Evolutionary conservation across 1,140 invertebrate species (phyloP), one percentile per base, ranked within the genome.

Genomic region (Piezodorus guildinii): DNA sequence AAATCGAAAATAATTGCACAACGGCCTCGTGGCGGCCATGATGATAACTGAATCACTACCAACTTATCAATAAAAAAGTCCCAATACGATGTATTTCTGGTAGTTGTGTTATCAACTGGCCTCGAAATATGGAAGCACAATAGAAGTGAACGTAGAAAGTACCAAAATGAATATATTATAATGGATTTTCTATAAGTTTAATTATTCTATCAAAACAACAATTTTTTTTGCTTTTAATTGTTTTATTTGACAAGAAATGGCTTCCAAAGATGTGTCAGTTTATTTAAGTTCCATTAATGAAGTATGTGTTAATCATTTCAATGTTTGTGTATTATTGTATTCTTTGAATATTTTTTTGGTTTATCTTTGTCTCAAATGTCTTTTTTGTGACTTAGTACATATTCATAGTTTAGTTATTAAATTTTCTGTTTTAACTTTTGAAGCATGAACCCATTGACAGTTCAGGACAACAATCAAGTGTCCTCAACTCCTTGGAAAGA

Each of bases 21-120:
- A 51, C 68, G 65, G 69, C 67, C 74, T 72, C 45, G 69, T 68
- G 63, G 69, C 70, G 65, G 73, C 73, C 74, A 74, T 74, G 62
- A 45, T 49, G 25, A 62, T 23, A 25, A 56, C 17, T 23, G 23
- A 15, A 56, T 19, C 52, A 56, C 52, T 56, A 56, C 52, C 52
- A 56, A 56, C 52, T 16, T 56, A 23, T 23, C 52, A 21, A 6
- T 3, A 23, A 10, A 56, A 56, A 56, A 23, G 23, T 56, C 52
- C 23, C n/a, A 1, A 3, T 49, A 1, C n/a, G 6, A 17, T n/a
- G 15, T 15, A 16, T 21, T 56, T 56, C 19, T 27, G 25, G 25
- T 14, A 23, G 25, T 23, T 23, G 25, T 56, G 52, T 56, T 56
- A 56, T 56, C 52, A 56, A 56, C 34, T 39, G 6, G 34, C 12